Conservation (phyloP, 2,888 invertebrate genomes). For the Pterobdella sp. region DNA sequence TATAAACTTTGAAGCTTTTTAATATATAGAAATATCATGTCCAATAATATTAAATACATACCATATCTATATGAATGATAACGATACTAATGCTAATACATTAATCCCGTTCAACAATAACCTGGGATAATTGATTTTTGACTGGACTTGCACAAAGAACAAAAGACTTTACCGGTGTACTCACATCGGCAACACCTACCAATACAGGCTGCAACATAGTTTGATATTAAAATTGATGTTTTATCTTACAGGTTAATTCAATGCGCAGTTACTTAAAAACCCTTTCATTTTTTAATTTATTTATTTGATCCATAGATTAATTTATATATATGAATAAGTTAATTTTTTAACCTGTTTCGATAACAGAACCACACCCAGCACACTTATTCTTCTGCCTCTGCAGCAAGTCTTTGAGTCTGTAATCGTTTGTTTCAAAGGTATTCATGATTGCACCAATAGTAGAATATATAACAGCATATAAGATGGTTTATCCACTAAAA, state of each 20-base stretch:
- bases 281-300: neutral
- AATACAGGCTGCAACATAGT: constrained; percentile 55
- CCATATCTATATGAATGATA: neutral
- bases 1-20: no score
- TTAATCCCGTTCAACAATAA: neutral
- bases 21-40: neutral
- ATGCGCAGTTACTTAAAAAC: neutral
- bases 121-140: constrained; percentile 63
- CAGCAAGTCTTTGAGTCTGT: constrained; percentile 52
- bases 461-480: no score
- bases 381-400: constrained; percentile 69
- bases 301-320: neutral
- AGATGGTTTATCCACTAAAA: no score
- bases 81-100: neutral
- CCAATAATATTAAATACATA: neutral
- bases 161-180: constrained; percentile 75
- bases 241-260: neutral
- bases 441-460: no score
- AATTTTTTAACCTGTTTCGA: constrained; percentile 54
- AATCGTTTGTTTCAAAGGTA: neutral
- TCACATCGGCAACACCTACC: constrained; percentile 71
- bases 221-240: neutral
- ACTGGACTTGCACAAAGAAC: constrained; percentile 75
- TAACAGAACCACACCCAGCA: constrained; percentile 75
- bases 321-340: neutral